Evolutionary conservation across 1,140 invertebrate genomes (phyloP), one percentile per base, ranked within the genome.

Genomic region (Luehdorfia chinensis): DNA sequence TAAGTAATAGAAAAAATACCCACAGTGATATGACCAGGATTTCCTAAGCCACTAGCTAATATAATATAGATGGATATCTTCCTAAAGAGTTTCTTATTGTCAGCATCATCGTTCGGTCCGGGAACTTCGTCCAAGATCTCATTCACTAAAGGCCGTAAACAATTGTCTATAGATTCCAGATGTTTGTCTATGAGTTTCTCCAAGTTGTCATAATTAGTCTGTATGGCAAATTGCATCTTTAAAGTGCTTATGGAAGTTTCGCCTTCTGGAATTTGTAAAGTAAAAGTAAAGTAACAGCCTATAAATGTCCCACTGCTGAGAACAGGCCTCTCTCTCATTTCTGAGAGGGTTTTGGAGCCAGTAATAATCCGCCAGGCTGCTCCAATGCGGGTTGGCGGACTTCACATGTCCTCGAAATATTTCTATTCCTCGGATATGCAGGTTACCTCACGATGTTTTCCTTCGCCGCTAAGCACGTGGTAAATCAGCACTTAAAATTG

Each of bases 151-250:
- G 88, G 87, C 2, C 56, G 55, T 1, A 89, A 86, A 55, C 88
- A 88, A 4, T 63, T 55, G 9, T 83, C 66, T 4, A 91, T 75
- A 8, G 84, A 80, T 1, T 79, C 66, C 37, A 88, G 63, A 49
- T 91, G 87, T 6, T 87, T 88, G 18, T 84, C 80, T 8, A 91
- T 85, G 2, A 89, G 75, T 23, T 84, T 79, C 13, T 89, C 87
- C 58, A 83, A 86, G 14, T 88, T 88, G 11, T 90, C 90, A 66
- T 93, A 93, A 59, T 92, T 90, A 54, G 90, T 91, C 14, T 88
- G 87, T 70, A 93, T 93, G 51, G 92, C 90, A 34, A 92, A 88
- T 62, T 94, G 93, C 87, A 93, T 93, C 72, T 90, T 91, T 5
- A 93, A 52, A 0, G 88, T 88, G 2, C 88, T 70, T 48, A 79